phyloP scores from a whole-genome alignment of 1,140 invertebrate genomes.

The Eulimnadia texana region DNA sequence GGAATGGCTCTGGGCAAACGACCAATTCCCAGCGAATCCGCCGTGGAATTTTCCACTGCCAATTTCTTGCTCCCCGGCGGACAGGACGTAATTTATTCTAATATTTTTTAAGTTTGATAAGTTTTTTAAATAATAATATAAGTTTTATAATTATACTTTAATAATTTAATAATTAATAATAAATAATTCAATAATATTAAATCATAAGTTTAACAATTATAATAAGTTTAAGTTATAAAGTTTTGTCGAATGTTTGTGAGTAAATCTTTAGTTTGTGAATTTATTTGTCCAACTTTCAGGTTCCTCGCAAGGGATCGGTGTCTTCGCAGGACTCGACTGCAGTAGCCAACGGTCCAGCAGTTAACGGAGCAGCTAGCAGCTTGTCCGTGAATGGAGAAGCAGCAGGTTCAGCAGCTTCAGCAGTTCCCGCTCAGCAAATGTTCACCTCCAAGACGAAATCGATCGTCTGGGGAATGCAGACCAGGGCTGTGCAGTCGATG shows the following conservation, averaged over 20 bases:
- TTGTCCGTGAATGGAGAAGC: conserved; percentile 9
- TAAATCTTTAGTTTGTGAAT: too few species aligned
- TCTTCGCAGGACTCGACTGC: conserved; percentile 12
- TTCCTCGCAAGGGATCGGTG: neutral
- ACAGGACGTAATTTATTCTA: conserved; percentile 37
- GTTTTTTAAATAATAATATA: too few species aligned
- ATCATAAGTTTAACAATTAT: neutral
- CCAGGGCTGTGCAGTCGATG: conserved; percentile 92
- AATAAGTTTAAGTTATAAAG: neutral
- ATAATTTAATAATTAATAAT: too few species aligned
- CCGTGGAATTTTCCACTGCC: conserved; percentile 62
- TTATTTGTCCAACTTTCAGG: neutral
- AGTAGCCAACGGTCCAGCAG: neutral
- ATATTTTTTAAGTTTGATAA: too few species aligned
- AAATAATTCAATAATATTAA: too few species aligned
- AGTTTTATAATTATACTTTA: too few species aligned
- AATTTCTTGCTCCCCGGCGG: conserved; percentile 84
- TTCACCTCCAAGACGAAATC: conserved; percentile 78
- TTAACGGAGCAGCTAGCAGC: neutral
- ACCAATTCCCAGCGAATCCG: conserved; percentile 55
- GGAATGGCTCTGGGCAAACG: conserved; percentile 90
- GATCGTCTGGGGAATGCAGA: conserved; percentile 99
- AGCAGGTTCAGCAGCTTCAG: conserved; percentile 1
- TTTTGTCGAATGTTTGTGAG: neutral
- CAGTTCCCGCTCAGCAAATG: conserved; percentile 32